Conservation (phyloP, 2,113 vertebrate species). For the Microcebus griseorufus region DNA sequence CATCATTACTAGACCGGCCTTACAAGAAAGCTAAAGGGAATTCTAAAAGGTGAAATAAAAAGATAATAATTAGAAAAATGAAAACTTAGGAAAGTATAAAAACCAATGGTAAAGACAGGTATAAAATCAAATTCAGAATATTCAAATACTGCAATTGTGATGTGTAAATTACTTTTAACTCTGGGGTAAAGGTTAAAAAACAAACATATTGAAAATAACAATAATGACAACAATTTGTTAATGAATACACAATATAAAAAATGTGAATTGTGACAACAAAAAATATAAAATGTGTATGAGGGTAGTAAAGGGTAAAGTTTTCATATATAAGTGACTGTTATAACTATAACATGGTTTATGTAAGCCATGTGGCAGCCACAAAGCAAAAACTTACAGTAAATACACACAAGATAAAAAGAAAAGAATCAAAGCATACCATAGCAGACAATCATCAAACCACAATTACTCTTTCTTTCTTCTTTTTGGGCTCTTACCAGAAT, state of each 20-base stretch:
- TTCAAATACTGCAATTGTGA: neutral
- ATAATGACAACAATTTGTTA: neutral
- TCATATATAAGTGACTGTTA: neutral
- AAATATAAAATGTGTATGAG: neutral
- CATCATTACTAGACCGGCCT: neutral
- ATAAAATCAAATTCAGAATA: neutral
- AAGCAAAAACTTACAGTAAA: fast-evolving
- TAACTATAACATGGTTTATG: neutral
- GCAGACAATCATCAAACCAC: fast-evolving
- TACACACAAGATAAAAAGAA: fast-evolving
- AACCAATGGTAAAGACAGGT: neutral
- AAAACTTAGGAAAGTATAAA: neutral
- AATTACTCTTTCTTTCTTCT: neutral
- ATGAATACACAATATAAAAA: neutral
- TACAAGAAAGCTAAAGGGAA: neutral
- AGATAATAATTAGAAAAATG: neutral
- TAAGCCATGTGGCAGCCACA: neutral
- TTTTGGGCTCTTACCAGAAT: neutral
- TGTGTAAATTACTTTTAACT: neutral
- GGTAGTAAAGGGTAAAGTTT: neutral
- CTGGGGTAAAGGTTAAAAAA: neutral
- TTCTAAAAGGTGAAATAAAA: neutral
- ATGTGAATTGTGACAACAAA: neutral
- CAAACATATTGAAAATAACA: neutral
- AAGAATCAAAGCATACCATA: fast-evolving